A percentile compares a stretch with the other conserved stretches of the same genome.
Conservation (phyloP, 1,140 invertebrate species). For the Antheraea pernyi region DNA sequence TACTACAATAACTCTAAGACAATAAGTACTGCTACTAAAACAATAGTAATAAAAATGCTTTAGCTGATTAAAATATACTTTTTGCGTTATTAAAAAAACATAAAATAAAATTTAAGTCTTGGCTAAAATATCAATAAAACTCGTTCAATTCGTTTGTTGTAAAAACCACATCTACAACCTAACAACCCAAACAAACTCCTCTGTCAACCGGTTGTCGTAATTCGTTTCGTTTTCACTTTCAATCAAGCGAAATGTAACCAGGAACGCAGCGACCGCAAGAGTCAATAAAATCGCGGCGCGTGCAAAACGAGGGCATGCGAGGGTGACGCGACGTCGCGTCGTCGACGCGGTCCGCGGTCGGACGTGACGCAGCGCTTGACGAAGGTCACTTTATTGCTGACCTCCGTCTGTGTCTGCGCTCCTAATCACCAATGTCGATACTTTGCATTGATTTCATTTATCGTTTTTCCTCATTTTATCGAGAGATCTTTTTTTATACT, state of each 20-base stretch:
- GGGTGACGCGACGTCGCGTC: constrained; percentile 38
- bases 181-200: constrained; percentile 26
- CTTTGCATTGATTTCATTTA: constrained; percentile 38
- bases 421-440: constrained; percentile 56
- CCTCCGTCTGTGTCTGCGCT: constrained; percentile 64
- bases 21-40: too few species aligned
- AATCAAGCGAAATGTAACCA: constrained; percentile 58
- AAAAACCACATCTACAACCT: too few species aligned
- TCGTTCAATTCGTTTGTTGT: background rate
- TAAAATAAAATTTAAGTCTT: too few species aligned
- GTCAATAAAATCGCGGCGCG: constrained; percentile 67
- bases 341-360: constrained; percentile 46
- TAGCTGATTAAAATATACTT: too few species aligned
- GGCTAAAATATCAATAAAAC: background rate
- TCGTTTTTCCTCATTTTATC: background rate
- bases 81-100: too few species aligned
- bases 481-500: background rate
- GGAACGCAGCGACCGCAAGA: constrained; percentile 65
- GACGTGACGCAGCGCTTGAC: constrained; percentile 69
- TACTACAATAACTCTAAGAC: too few species aligned
- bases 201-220: background rate
- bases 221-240: constrained; percentile 55
- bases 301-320: constrained; percentile 42
- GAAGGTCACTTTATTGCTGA: constrained; percentile 76
- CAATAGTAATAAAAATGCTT: too few species aligned